Evolutionary conservation across 1,140 invertebrate genomes (phyloP).

Genomic region (Sycophila sp.): DNA sequence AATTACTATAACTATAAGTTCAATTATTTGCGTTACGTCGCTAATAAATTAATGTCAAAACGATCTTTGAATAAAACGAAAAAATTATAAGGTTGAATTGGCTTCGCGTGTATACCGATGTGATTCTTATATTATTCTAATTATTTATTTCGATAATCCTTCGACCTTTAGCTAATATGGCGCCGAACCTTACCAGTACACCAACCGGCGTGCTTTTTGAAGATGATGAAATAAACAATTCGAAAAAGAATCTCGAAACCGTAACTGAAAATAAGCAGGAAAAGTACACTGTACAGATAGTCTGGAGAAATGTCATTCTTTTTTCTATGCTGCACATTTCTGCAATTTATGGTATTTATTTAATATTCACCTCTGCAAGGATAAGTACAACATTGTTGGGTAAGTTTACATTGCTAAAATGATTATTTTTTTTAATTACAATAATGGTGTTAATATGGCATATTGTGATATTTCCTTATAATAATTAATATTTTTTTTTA

Average conservation of each 20-base stretch:
- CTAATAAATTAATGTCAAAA: too few relatives aligned
- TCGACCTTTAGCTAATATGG: slow-evolving; percentile 61
- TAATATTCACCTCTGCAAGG: slow-evolving; percentile 83
- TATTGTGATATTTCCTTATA: too few relatives aligned
- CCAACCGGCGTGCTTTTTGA: slow-evolving; percentile 75
- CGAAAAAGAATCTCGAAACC: slow-evolving; percentile 46
- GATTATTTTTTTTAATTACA: background rate
- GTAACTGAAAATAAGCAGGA: slow-evolving; percentile 58
- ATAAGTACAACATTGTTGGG: slow-evolving; percentile 80
- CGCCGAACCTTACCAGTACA: slow-evolving; percentile 70
- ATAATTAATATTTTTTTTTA: too few relatives aligned
- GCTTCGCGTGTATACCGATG: too few relatives aligned
- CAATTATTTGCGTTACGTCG: too few relatives aligned
- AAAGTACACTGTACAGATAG: slow-evolving; percentile 72
- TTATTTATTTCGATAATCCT: slow-evolving; percentile 32
- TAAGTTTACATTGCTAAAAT: slow-evolving; percentile 61
- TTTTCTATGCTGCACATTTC: slow-evolving; percentile 88
- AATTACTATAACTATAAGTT: too few relatives aligned
- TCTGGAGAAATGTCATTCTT: slow-evolving; percentile 92
- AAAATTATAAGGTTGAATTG: too few relatives aligned
- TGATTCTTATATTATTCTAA: background rate
- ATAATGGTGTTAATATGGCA: too few relatives aligned
- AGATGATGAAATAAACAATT: slow-evolving; percentile 67
- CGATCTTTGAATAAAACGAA: background rate
- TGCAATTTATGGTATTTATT: slow-evolving; percentile 85